Conservation (phyloP, 64 coral and sea anemone genomes). For the Trachythela sp. region DNA sequence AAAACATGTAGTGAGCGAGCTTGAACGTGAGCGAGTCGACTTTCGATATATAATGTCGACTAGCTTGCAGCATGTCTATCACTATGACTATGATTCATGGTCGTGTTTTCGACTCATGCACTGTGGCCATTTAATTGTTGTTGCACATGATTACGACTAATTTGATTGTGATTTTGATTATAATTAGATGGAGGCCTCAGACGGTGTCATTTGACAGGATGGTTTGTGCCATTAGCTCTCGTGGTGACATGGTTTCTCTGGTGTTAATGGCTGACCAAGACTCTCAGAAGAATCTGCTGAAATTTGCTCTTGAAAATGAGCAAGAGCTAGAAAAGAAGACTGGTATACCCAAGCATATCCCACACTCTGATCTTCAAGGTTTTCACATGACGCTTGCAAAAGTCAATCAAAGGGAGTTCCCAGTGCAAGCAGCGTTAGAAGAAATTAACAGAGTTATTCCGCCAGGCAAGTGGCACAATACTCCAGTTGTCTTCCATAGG, state of each 20-base stretch:
- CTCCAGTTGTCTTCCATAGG: slow-evolving; percentile 29
- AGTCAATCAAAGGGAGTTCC: slow-evolving; percentile 50
- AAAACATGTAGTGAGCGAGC: too few species aligned
- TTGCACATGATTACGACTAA: background rate
- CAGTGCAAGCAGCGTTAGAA: slow-evolving; percentile 40
- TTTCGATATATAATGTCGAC: too few species aligned
- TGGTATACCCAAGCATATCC: slow-evolving; percentile 47
- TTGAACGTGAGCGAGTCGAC: too few species aligned
- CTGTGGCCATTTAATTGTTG: too few species aligned
- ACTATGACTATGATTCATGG: too few species aligned
- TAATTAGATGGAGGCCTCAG: slow-evolving; percentile 34
- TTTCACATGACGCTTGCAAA: slow-evolving; percentile 64
- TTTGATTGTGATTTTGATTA: background rate
- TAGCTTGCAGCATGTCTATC: too few species aligned
- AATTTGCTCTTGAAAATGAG: slow-evolving; percentile 44
- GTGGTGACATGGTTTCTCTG: slow-evolving; percentile 40
- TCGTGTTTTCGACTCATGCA: too few species aligned
- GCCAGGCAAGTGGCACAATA: slow-evolving; percentile 52
- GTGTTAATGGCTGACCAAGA: slow-evolving; percentile 53
- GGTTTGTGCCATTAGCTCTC: slow-evolving; percentile 40
- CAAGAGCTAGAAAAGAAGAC: slow-evolving; percentile 40
- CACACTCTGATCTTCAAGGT: slow-evolving; percentile 38
- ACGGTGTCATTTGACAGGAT: slow-evolving; percentile 52
- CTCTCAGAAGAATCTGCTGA: slow-evolving; percentile 39
- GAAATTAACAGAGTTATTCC: slow-evolving; percentile 51